Percentiles rank a stretch among this genome's conserved stretches.
Conservation (phyloP, 92 coral and sea anemone species). For the Palythoa caribaeorum region DNA sequence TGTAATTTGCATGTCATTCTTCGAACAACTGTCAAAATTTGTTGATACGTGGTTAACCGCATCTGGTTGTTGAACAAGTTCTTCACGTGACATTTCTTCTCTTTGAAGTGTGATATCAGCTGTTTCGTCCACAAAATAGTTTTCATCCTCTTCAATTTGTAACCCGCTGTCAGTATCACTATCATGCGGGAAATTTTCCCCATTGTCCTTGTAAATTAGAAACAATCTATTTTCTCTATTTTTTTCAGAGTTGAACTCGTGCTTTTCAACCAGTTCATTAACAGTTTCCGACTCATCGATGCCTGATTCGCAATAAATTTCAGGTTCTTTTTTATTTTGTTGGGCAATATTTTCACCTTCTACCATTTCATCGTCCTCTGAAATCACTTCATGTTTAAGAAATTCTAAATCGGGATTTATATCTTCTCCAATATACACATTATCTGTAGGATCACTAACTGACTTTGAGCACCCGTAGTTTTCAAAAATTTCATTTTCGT, state of each 20-base stretch:
- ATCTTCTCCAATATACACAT: background rate
- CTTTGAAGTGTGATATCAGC: background rate
- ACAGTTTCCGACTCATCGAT: background rate
- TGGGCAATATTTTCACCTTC: background rate
- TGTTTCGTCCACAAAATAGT: background rate
- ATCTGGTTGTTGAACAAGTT: conserved; percentile 17
- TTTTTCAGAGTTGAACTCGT: background rate
- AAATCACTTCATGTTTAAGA: background rate
- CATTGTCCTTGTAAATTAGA: background rate
- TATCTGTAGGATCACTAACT: background rate
- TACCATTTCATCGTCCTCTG: background rate
- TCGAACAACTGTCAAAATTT: conserved; percentile 12
- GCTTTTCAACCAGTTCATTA: background rate
- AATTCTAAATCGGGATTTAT: background rate
- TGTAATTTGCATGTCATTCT: conserved; percentile 29
- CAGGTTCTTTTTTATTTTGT: background rate
- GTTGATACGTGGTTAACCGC: conserved; percentile 38
- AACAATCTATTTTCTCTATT: background rate
- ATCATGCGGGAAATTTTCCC: background rate
- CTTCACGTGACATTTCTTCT: background rate
- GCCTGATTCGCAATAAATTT: too few relatives aligned
- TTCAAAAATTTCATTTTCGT: background rate
- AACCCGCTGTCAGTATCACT: conserved; percentile 40
- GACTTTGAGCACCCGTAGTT: background rate
- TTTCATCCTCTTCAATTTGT: conserved; percentile 38